A percentile compares a stretch with the other conserved stretches of the same genome.
Conservation (phyloP, 1,140 invertebrate genomes). For the Drosophila novamexicana region DNA sequence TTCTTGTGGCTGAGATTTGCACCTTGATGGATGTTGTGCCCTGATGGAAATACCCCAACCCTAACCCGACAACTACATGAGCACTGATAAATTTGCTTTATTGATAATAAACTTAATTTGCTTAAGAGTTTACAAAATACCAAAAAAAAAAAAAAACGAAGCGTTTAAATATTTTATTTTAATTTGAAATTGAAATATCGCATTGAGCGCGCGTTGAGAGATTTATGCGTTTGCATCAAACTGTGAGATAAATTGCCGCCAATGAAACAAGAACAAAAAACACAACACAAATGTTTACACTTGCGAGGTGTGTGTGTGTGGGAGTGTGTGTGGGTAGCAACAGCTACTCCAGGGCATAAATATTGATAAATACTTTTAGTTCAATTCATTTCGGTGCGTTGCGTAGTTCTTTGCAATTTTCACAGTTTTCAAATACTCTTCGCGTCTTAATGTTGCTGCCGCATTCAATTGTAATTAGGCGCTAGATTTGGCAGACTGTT, state of each 20-base stretch:
- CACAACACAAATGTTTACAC: conserved; percentile 60
- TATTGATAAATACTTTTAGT: conserved; percentile 49
- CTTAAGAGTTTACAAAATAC: conserved; percentile 11
- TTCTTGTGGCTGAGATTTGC: conserved; percentile 37
- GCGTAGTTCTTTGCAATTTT: conserved; percentile 31
- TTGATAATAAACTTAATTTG: conserved; percentile 69
- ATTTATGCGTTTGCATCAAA: conserved; percentile 84
- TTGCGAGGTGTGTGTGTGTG: not conserved
- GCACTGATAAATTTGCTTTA: conserved; percentile 46
- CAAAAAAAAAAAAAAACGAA: conserved; percentile 17
- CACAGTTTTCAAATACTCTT: conserved; percentile 9
- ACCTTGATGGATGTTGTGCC: conserved; percentile 30
- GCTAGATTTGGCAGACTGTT: conserved; percentile 38
- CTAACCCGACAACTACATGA: not conserved
- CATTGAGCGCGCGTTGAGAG: conserved; percentile 63
- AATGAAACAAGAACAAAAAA: conserved; percentile 53
- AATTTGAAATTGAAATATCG: conserved; percentile 80
- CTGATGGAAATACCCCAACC: not conserved
- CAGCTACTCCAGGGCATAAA: conserved; percentile 36
- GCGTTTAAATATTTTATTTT: conserved; percentile 83
- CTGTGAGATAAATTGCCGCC: conserved; percentile 81
- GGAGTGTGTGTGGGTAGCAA: not conserved
- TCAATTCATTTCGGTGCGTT: not conserved
- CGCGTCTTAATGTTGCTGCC: conserved; percentile 9
- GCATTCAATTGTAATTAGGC: conserved; percentile 51